Conservation (phyloP, 1,140 invertebrate genomes). For the Oryctes rhinoceros region DNA sequence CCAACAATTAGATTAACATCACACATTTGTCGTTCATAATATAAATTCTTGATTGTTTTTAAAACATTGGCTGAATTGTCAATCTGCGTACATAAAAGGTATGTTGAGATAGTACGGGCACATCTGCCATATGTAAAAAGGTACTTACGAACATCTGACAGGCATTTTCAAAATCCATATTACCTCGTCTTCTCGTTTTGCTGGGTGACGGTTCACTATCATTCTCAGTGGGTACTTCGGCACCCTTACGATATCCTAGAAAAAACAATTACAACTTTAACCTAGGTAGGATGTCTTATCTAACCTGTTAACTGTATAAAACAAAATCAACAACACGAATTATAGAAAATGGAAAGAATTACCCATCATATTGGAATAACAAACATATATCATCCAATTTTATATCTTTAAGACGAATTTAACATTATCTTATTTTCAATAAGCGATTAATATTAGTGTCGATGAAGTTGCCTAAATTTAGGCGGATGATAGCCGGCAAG, state of each 20-base stretch:
- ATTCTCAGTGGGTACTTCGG: slow-evolving; percentile 9
- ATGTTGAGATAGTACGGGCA: neutral
- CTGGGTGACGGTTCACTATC: slow-evolving; percentile 23
- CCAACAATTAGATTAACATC: slow-evolving; percentile 58
- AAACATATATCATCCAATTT: neutral
- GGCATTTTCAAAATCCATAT: slow-evolving; percentile 40
- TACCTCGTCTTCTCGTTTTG: slow-evolving; percentile 30
- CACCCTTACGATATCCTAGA: neutral
- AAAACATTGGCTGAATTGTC: slow-evolving; percentile 57
- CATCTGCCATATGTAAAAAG: neutral
- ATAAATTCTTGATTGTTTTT: slow-evolving; percentile 55
- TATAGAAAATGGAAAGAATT: neutral
- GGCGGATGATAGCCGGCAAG: neutral
- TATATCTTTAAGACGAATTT: neutral
- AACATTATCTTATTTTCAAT: neutral
- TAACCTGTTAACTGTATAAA: neutral
- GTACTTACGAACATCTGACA: slow-evolving; percentile 43
- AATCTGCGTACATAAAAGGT: slow-evolving; percentile 37
- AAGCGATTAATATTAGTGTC: neutral
- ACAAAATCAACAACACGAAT: neutral
- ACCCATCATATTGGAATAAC: slow-evolving; percentile 11
- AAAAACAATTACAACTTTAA: neutral
- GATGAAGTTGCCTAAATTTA: slow-evolving; percentile 20
- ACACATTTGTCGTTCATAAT: slow-evolving; percentile 55
- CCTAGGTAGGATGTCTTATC: neutral